Percentiles rank a stretch among this genome's conserved stretches.
phyloP scores from a whole-genome alignment of 2,113 vertebrate genomes.

The Phrynosoma platyrhinos region DNA sequence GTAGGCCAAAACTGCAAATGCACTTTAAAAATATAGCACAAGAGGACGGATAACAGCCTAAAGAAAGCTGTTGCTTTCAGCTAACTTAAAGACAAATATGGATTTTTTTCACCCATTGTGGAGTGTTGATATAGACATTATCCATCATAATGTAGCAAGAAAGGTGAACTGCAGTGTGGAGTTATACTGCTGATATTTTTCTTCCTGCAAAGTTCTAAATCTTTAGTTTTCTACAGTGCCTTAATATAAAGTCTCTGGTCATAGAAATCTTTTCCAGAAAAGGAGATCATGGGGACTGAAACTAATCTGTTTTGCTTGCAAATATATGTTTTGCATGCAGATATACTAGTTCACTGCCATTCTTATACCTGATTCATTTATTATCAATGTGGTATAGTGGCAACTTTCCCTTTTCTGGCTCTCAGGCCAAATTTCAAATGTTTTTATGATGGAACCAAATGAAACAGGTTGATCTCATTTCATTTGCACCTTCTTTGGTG shows the following conservation, averaged over 20 bases:
- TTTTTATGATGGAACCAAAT: neutral
- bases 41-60: neutral
- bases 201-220: neutral
- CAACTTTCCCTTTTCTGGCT: neutral
- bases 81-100: slow-evolving; percentile 44
- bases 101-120: slow-evolving; percentile 28
- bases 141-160: slow-evolving; percentile 38
- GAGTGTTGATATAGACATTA: slow-evolving; percentile 25
- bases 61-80: slow-evolving; percentile 43
- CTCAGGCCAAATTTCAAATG: neutral
- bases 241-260: neutral
- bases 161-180: neutral
- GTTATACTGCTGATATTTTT: neutral
- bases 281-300: neutral
- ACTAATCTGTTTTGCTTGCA: neutral
- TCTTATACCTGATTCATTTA: neutral
- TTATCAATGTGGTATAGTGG: neutral
- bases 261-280: neutral
- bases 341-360: neutral
- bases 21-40: slow-evolving; percentile 51
- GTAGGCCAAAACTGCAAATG: slow-evolving; percentile 52
- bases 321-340: neutral
- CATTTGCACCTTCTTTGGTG: neutral
- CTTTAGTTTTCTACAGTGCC: neutral
- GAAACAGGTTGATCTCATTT: neutral